Conservation (phyloP, 2,113 vertebrate species). For the mouse (Mus musculus) region DNA sequence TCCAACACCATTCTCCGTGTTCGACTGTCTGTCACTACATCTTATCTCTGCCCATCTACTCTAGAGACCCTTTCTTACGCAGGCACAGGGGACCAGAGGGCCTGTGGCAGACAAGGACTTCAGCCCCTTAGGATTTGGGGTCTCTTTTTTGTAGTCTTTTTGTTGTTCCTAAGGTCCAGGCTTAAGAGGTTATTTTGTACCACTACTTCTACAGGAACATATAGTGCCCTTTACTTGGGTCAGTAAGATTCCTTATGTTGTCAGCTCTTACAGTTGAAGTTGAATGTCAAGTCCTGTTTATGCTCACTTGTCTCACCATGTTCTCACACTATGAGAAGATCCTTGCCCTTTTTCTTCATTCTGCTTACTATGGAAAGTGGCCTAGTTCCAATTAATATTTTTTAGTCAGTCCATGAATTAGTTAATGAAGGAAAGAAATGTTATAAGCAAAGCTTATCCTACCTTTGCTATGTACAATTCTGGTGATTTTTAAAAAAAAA, state of each 20-base stretch:
- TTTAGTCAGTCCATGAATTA: neutral
- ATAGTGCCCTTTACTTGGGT: neutral
- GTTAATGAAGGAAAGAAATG: neutral
- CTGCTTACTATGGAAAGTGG: neutral
- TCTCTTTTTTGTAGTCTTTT: neutral
- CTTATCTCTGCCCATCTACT: too few species aligned
- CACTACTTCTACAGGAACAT: neutral
- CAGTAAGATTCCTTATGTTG: neutral
- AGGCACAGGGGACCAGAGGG: too few species aligned
- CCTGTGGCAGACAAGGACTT: neutral
- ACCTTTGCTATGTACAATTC: neutral
- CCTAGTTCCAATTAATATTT: neutral
- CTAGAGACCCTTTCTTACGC: too few species aligned
- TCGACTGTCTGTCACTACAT: too few species aligned
- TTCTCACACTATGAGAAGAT: neutral
- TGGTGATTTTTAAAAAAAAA: neutral
- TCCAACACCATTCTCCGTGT: too few species aligned
- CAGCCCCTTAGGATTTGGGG: neutral
- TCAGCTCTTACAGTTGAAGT: neutral
- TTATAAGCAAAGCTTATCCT: neutral
- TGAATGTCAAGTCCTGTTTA: neutral
- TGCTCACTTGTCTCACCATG: neutral
- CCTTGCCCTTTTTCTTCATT: neutral
- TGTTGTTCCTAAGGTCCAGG: neutral
- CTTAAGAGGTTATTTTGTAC: neutral